A percentile compares a stretch with the other conserved stretches of the same genome.
phyloP scores from a whole-genome alignment of 2,797 vertebrate genomes.

The Anabas testudineus region DNA sequence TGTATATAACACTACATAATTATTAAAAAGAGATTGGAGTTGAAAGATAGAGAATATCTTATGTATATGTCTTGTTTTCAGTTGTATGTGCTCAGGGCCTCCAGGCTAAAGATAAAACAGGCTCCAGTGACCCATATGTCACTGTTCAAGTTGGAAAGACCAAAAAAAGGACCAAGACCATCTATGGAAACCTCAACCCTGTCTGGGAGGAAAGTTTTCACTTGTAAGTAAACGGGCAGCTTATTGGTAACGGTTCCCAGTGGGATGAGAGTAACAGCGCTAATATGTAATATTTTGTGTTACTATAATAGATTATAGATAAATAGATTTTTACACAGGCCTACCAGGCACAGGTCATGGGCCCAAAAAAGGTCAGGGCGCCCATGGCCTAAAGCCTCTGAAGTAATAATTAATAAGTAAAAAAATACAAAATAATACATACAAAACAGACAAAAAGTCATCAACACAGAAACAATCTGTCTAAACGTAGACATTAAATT shows the following conservation, averaged over 20 bases:
- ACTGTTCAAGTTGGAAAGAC: conserved; percentile 98
- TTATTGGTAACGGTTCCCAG: no score
- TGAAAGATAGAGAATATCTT: not conserved
- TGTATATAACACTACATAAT: not conserved
- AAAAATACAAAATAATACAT: no score
- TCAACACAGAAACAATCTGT: no score
- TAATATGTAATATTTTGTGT: not conserved
- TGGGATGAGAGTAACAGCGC: no score
- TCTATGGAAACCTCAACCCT: conserved; percentile 97
- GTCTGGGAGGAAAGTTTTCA: conserved; percentile 99
- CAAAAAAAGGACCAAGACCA: conserved; percentile 98
- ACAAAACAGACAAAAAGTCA: no score
- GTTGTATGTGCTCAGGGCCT: conserved; percentile 96
- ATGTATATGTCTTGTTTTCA: conserved; percentile 56
- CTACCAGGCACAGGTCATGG: no score
- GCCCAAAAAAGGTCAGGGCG: no score
- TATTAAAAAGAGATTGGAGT: not conserved
- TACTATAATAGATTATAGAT: no score
- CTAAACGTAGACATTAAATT: no score
- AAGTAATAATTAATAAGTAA: no score
- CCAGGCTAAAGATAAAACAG: conserved; percentile 98
- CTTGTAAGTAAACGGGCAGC: conserved; percentile 88
- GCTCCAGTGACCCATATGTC: conserved; percentile 97
- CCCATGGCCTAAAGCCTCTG: no score
- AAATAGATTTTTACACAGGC: no score